Base-by-base conservation (phyloP, 1,140 invertebrate species). In the Eueides isabella region DNA sequence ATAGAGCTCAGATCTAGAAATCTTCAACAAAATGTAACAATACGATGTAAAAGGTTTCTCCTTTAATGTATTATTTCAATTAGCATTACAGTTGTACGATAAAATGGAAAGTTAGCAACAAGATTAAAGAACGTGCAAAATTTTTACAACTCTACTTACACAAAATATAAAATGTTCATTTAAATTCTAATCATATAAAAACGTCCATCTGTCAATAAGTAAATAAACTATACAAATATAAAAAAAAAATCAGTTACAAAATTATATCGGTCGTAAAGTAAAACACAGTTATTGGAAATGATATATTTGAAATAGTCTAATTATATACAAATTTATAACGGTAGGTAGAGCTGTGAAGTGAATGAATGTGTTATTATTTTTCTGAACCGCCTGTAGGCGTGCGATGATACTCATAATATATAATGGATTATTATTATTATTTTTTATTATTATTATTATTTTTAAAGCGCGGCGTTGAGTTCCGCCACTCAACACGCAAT, bases 21-120 rank as follows among this genome's bases (percentile, higher is more conserved):
- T 12, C 14, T 3, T n/a, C 16, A 44, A 61, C 26, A 2, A 61
- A 2, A 61, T 14, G 26, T 28, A 61, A n/a, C 16, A 44, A 19
- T 7, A n/a, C n/a, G 16, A 44, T 16, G 41, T 44, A 44, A 44
- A 44, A 44, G n/a, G 35, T 38, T 38, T 38, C 35, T 38, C 14
- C 35, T 14, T 31, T 19, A 61, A 61, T 61, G 61, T 61, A 29
- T 61, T 26, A 26, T 61, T 29, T 61, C 61, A 44, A 44, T 44
- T 44, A 44, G 41, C 41, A 44, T 44, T 44, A 19, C 19, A 44
- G 41, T 44, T 44, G 41, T 44, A 44, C 41, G 41, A n/a, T 44
- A 44, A 44, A 44, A 44, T 19, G 41, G 41, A 44, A 44, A 44
- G 41, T 44, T 44, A 19, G 41, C n/a, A 44, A 44, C 41, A 19